Base-by-base conservation (phyloP, 2,113 vertebrate species). In the Percina caprodes region DNA sequence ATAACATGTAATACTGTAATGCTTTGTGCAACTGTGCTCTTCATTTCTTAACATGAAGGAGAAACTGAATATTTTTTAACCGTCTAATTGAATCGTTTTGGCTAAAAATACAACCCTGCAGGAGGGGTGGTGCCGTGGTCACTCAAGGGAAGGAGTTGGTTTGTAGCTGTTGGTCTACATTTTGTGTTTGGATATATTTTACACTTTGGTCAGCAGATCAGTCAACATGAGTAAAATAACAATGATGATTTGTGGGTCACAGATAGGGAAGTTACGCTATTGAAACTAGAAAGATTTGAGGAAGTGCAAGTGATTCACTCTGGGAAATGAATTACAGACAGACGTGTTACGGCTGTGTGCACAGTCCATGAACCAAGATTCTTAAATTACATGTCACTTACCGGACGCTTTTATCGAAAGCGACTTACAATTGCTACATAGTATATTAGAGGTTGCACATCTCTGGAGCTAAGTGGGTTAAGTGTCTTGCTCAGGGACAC, bases 291-390 rank as follows among this genome's bases (percentile, higher is more conserved):
- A 74, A 24, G 39, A 59, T 74, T 81, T 86, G 56, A 86, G 83
- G 91, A 93, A 93, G 86, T 85, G n/a, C 11, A 18, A 71, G 65
- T 85, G 84, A 87, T 62, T 88, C 67, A 80, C 35, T 39, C n/a
- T 76, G 70, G 56, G 60, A 83, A 46, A 35, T 61, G 54, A 39
- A 52, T 74, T 73, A 65, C n/a, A 6, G 56, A 67, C 86, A 85
- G 85, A 78, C 91, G 63, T 71, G 88, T 63, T 15, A 33, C 23
- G 60, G 69, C 65, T 46, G 30, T 46, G 30, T 16, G 4, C 12
- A n/a, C 4, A 5, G 23, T 48, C 13, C 9, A 10, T 39, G 63
- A 30, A 30, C 30, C 30, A 30, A 30, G 30, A 30, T 30, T 30
- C 30, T 30, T 30, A 3, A 3, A 30, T 30, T 30, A 30, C 30